Evolutionary conservation across 2,113 vertebrate species (phyloP), one percentile per base, ranked within the genome.

Genomic region (Marmota flaviventris): DNA sequence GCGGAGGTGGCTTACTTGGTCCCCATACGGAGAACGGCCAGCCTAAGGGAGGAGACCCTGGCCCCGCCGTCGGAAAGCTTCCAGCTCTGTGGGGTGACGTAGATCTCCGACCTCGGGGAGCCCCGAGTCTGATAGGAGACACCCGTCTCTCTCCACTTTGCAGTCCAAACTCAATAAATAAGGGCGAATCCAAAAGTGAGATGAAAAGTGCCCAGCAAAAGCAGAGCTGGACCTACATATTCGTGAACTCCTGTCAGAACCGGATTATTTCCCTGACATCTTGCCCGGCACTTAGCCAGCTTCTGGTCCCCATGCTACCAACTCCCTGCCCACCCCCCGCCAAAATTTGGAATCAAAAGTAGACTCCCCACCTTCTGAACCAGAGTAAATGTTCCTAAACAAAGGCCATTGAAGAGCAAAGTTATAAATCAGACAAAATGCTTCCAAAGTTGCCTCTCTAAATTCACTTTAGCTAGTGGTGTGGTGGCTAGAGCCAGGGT

Each of bases 341-440:
- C 85, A 94, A 92, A 95, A 82, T 83, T 94, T 85, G 73, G 69
- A 85, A 94, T 82, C 34, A 88, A 77, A 95, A 94, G 63, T 63
- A 72, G 95, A 88, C 61, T 91, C 89, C 42, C n/a, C 83, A 56
- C 87, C 27, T 92, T 92, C 53, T 73, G 22, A 29, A 89, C 56
- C 76, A 42, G 61, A 82, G 83, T 63, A 95, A 72, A 78, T 58
- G 20, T 58, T 58, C 94, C 83, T 88, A 77, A 96, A 86, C 90
- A 96, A 90, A 90, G 56, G 61, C 79, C 84, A 86, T 63, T 95
- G 76, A 76, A 89, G 48, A 90, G 73, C 0, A 25, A 70, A 45
- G 63, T 89, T 81, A 78, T 84, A 39, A 72, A 83, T 69, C 67
- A 88, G 77, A 81, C 51, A 93, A 92, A 96, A 88, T 37, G 58